A percentile compares a stretch with the other conserved stretches of the same genome.
These are phyloP conservation scores for human (Homo sapiens) DNA, from an alignment of 2,113 vertebrate species.

Conservation along the genomic window DNA sequence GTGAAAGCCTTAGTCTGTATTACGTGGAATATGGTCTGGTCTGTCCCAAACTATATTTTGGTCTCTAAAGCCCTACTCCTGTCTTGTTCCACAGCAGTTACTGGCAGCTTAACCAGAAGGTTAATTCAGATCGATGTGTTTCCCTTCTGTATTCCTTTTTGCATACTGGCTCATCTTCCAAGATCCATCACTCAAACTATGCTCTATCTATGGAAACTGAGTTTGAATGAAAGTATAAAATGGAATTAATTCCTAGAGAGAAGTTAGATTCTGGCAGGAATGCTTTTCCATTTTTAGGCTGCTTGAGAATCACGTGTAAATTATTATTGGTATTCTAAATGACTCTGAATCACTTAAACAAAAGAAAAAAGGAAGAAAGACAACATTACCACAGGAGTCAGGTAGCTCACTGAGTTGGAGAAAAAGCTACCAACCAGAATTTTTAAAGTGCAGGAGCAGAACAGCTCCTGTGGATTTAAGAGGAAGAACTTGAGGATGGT, in stretches of 20 bases:
- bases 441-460: not conserved
- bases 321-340: not conserved
- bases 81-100: not conserved
- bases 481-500: not conserved
- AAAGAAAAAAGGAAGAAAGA: not conserved
- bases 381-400: not conserved
- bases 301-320: not conserved
- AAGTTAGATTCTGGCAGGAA: not conserved
- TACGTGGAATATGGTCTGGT: not conserved
- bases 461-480: not conserved
- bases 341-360: not conserved
- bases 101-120: not conserved
- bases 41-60: not conserved
- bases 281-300: not conserved
- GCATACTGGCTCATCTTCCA: not conserved
- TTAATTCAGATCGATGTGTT: not conserved
- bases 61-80: not conserved
- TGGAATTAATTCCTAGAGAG: not conserved
- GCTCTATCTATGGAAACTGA: not conserved
- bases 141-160: not conserved
- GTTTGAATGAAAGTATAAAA: not conserved
- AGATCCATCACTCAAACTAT: not conserved
- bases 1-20: not conserved
- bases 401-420: not conserved
- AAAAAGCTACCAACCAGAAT: not conserved